Evolutionary conservation across 2,888 invertebrate genomes (phyloP).

Genomic region (Eurois occulta): DNA sequence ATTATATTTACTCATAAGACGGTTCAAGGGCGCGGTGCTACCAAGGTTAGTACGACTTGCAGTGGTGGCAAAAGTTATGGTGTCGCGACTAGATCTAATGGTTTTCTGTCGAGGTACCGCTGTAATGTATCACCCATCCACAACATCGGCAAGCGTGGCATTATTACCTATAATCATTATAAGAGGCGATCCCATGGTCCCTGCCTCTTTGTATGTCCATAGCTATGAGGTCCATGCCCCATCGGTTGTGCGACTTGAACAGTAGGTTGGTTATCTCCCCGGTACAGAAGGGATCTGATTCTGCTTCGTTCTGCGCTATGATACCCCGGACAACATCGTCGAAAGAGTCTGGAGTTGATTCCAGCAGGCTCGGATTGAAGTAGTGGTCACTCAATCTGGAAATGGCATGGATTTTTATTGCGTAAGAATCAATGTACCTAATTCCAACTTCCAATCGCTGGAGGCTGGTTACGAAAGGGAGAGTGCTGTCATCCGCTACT

Average conservation of each 20-base stretch:
- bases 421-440: not conserved
- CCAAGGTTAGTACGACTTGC: too few relatives aligned
- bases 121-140: not conserved
- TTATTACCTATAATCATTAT: slow-evolving; percentile 91
- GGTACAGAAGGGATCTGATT: slow-evolving; percentile 90
- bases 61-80: too few relatives aligned
- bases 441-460: not conserved
- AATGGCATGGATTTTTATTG: slow-evolving; percentile 32
- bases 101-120: too few relatives aligned
- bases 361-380: slow-evolving; percentile 90
- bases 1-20: too few relatives aligned
- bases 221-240: slow-evolving; percentile 91
- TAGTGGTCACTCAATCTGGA: slow-evolving; percentile 90
- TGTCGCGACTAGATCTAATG: too few relatives aligned
- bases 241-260: slow-evolving; percentile 83
- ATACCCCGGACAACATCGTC: slow-evolving; percentile 90
- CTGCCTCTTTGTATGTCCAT: slow-evolving; percentile 92
- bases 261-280: slow-evolving; percentile 87
- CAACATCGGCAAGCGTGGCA: not conserved
- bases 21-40: too few relatives aligned
- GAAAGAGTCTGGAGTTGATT: slow-evolving; percentile 84
- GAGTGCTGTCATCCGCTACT: not conserved
- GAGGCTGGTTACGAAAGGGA: not conserved
- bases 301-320: slow-evolving; percentile 89
- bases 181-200: slow-evolving; percentile 92